A percentile compares a stretch with the other conserved stretches of the same genome.
These are phyloP conservation scores for Rissa tridactyla DNA, from an alignment of 2,113 vertebrate genomes.

Conservation along the genomic window DNA sequence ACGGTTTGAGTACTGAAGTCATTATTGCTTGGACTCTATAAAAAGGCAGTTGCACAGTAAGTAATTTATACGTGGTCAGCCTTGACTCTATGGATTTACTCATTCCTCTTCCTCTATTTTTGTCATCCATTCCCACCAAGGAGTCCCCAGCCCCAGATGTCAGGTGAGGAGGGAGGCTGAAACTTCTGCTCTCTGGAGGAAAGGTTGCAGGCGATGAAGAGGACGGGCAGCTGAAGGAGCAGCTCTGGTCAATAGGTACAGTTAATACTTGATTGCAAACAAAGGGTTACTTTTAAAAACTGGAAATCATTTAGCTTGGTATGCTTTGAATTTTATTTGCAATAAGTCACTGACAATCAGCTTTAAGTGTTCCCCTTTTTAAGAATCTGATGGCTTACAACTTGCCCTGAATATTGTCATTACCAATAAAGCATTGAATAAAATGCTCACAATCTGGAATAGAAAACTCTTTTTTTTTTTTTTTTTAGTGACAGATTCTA, in stretches of 20 bases:
- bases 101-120: neutral
- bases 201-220: neutral
- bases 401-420: neutral
- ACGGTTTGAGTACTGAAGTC: conserved; percentile 39
- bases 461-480: neutral
- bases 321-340: neutral
- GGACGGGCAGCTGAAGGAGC: conserved; percentile 7
- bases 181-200: neutral
- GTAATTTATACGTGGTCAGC: conserved; percentile 36
- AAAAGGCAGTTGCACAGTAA: conserved; percentile 55
- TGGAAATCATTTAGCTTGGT: neutral
- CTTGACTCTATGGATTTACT: conserved; percentile 49
- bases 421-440: neutral
- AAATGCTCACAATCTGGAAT: neutral
- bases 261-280: conserved; percentile 20
- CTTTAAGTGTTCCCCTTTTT: neutral
- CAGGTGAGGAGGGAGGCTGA: neutral
- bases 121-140: neutral
- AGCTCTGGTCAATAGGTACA: conserved; percentile 51
- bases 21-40: conserved; percentile 60
- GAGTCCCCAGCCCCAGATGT: neutral
- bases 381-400: neutral
- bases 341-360: neutral
- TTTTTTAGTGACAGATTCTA: neutral
- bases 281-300: neutral